These are phyloP conservation scores for Penaeus vannamei DNA, from an alignment of 1,140 invertebrate species.

Conservation along the genomic window DNA sequence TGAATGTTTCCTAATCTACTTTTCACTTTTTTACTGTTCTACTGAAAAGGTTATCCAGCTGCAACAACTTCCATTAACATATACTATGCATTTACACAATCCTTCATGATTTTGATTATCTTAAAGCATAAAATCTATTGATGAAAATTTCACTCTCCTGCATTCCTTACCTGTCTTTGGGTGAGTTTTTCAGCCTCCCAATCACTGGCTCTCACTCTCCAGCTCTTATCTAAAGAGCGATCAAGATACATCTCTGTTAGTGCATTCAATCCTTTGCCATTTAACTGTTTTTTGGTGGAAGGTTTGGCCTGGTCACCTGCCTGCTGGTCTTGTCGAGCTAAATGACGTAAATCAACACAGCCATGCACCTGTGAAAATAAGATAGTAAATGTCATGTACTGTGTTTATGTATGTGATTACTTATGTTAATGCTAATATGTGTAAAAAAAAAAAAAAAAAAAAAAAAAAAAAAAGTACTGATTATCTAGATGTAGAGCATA, in stretches of 20 bases:
- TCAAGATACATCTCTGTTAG: constrained; percentile 70
- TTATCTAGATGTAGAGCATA: too few relatives aligned
- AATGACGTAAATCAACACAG: constrained; percentile 30
- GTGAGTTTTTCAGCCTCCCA: constrained; percentile 81
- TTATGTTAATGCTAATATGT: background rate
- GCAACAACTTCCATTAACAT: too few relatives aligned
- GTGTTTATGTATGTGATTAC: background rate
- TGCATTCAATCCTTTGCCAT: constrained; percentile 53
- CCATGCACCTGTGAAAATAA: constrained; percentile 35
- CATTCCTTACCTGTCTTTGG: constrained; percentile 75
- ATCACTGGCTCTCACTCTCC: constrained; percentile 74
- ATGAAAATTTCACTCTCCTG: too few relatives aligned
- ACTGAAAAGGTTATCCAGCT: too few relatives aligned
- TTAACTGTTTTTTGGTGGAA: constrained; percentile 36
- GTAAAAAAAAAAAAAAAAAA: too few relatives aligned
- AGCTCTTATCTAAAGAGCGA: constrained; percentile 79
- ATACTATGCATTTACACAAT: too few relatives aligned
- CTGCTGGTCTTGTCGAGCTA: constrained; percentile 69
- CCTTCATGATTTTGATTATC: too few relatives aligned
- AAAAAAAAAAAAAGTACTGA: too few relatives aligned
- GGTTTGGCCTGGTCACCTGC: constrained; percentile 66
- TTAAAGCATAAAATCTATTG: too few relatives aligned
- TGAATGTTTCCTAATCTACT: too few relatives aligned
- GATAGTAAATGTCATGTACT: background rate
- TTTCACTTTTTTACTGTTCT: too few relatives aligned